Percentiles rank a stretch among this genome's conserved stretches.
phyloP scores from a whole-genome alignment of 2,113 vertebrate genomes.

The Mus musculus region DNA sequence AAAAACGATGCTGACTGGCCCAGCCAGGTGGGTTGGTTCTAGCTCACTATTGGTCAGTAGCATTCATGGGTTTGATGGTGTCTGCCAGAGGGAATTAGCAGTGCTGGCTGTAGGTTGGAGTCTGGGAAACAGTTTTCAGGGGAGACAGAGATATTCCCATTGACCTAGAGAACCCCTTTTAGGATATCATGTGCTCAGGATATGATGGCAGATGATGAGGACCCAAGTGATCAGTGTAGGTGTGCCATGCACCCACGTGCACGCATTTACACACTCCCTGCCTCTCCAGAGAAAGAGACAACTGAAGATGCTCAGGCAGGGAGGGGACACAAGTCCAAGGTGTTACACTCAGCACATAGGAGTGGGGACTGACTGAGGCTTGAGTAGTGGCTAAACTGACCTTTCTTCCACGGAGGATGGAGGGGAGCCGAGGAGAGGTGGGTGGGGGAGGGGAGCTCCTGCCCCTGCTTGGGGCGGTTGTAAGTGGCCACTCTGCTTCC shows the following conservation, averaged over 20 bases:
- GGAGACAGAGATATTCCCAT: not conserved
- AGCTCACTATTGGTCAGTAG: not conserved
- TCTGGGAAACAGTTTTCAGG: not conserved
- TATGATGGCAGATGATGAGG: not conserved
- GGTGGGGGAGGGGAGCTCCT: not conserved
- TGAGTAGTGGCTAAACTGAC: not conserved
- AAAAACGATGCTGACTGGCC: not conserved
- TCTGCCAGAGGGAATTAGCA: not conserved
- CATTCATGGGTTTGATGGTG: not conserved
- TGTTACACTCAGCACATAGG: not conserved
- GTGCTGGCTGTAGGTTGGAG: not conserved
- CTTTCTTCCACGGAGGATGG: not conserved
- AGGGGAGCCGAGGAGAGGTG: not conserved
- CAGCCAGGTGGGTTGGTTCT: not conserved
- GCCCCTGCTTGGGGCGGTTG: fast-evolving
- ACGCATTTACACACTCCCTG: not conserved
- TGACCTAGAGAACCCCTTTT: not conserved
- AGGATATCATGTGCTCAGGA: not conserved
- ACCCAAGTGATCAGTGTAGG: not conserved
- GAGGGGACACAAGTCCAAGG: not conserved
- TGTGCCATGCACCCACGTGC: fast-evolving
- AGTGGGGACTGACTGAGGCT: not conserved
- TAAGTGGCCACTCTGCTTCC: too few relatives aligned
- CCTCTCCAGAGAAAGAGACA: not conserved
- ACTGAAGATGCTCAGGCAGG: fast-evolving